Evolutionary conservation across 2,888 invertebrate genomes (phyloP), one percentile per base, ranked within the genome.

Genomic region (Heterodera filipjevi): DNA sequence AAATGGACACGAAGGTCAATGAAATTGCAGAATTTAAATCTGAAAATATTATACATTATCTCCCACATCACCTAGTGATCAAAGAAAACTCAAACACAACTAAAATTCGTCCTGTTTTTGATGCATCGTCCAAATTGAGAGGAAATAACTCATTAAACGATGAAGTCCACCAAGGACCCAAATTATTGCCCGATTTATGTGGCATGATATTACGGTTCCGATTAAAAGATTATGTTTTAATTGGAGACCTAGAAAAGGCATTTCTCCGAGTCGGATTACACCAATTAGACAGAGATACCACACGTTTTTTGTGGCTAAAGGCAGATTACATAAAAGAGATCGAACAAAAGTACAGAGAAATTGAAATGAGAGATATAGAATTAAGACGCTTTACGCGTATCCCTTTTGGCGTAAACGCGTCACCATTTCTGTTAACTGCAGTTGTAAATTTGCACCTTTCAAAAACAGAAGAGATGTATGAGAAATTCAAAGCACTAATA

Each of bases 11-110:
- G 10, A 12, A 59, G 2, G 27, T 59, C 1, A 59, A 27, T 59
- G 59, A 59, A 59, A 59, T 59, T 59, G 27, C 27, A 2, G 27
- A n/a, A 1, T 27, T 59, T 2, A 59, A 59, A 59, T 59, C 59
- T 3, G 12, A 59, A 0, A n/a, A 59, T 27, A 10, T 59, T 10
- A n/a, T 27, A 27, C 59, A 59, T 22, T 59, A 59, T 27, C 27
- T 59, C 10, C 27, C 59, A n/a, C 59, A 59, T n/a, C 59, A 59
- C 10, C 59, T 27, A 0, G 59, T 59, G 8, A 27, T 59, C 5
- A 59, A 59, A 59, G 59, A 59, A 59, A 59, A 27, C 12, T 59
- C 59, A 59, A 59, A 59, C 12, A 59, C 59, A n/a, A 59, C 59
- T 8, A 59, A 59, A 59, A n/a, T 59, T 1, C 59, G 59, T 5